phyloP scores from a whole-genome alignment of 1,140 invertebrate genomes.

The Chironomus striatipennis region DNA sequence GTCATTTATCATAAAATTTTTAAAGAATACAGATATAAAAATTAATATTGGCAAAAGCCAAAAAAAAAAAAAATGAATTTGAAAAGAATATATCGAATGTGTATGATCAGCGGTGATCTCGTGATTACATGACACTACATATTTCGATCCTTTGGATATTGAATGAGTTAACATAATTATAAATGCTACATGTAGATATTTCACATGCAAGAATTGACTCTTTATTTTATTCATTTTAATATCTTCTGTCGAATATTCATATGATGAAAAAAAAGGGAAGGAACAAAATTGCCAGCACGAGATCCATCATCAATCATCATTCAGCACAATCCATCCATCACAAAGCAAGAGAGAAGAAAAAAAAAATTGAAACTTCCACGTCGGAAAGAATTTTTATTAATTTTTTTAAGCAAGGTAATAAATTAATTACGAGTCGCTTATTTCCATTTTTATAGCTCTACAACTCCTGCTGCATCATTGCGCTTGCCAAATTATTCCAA shows the following conservation, averaged over 20 bases:
- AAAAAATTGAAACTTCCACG: background rate
- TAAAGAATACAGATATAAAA: background rate
- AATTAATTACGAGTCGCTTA: too few relatives aligned
- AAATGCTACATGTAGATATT: background rate
- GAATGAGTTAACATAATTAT: conserved; percentile 14
- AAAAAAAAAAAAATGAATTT: background rate
- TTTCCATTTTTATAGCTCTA: too few relatives aligned
- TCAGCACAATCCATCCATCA: background rate
- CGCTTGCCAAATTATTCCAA: too few relatives aligned
- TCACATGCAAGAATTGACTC: background rate
- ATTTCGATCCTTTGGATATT: background rate
- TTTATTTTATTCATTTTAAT: too few relatives aligned
- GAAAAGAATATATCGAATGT: background rate
- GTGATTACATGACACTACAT: conserved; percentile 5
- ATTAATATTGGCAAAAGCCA: background rate
- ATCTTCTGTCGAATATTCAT: background rate
- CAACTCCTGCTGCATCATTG: too few relatives aligned
- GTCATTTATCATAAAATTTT: conserved; percentile 2
- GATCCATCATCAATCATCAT: background rate
- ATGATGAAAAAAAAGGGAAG: background rate
- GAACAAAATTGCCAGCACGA: background rate
- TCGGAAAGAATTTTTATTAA: too few relatives aligned
- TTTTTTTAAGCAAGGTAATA: too few relatives aligned
- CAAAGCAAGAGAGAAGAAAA: background rate
- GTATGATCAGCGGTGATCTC: background rate